These are phyloP conservation scores for Proctacanthus coquilletti DNA, from an alignment of 1,140 invertebrate genomes.

Conservation along the genomic window DNA sequence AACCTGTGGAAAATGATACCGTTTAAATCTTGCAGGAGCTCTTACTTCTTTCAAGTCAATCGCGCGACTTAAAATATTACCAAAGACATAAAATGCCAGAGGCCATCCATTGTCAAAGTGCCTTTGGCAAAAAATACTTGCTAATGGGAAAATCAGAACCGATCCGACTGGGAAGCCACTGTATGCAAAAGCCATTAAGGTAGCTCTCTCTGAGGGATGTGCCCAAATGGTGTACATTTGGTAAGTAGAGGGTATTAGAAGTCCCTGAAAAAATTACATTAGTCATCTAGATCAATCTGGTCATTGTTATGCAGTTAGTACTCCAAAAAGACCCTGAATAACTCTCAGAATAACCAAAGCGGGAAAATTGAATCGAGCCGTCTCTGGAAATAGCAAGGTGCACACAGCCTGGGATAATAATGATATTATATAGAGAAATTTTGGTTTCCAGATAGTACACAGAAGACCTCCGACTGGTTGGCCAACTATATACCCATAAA, in stretches of 20 bases:
- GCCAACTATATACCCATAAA: constrained; percentile 19
- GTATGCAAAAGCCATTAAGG: constrained; percentile 19
- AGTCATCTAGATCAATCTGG: background rate
- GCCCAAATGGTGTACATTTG: constrained; percentile 23
- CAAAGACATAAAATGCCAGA: constrained; percentile 18
- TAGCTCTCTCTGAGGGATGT: constrained; percentile 21
- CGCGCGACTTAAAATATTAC: no score
- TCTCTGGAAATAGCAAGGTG: constrained; percentile 14
- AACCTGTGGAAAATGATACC: no score
- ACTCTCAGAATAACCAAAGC: constrained; percentile 9
- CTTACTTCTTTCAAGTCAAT: no score
- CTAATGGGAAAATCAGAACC: constrained; percentile 17
- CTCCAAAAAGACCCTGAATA: constrained; percentile 16
- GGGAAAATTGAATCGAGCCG: constrained; percentile 14
- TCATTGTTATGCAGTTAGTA: constrained; percentile 9
- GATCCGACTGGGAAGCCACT: constrained; percentile 17
- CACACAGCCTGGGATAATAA: constrained; percentile 10
- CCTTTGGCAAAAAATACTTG: constrained; percentile 14
- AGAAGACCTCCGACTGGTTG: constrained; percentile 17
- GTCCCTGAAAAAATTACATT: constrained; percentile 12
- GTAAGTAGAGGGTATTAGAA: constrained; percentile 19
- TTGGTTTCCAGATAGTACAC: constrained; percentile 19
- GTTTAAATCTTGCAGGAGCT: no score
- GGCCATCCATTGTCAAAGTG: no score
- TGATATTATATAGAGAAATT: constrained; percentile 16